Evolutionary conservation across 23 tunicate genomes (phyloP), one percentile per base, ranked within the genome.

Genomic region (Trididemnum nubilum): DNA sequence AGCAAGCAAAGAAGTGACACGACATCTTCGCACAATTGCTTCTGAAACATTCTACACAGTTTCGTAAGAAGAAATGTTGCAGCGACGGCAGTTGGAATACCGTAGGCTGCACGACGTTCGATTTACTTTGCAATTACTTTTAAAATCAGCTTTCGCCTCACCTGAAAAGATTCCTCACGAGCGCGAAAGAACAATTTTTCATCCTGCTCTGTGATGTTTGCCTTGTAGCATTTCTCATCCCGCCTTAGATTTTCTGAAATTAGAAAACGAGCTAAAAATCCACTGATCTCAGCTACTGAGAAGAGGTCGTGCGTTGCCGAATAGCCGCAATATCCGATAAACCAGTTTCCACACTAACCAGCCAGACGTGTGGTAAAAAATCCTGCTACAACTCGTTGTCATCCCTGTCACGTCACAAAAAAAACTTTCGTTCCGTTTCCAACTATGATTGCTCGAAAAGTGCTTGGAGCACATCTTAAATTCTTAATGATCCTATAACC

Each of bases 81-180:
- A 64, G 30, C 71, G 32, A 19, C 9, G 32, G 30, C 59, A 51
- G 59, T 18, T 51, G 59, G 59, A 9, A 22, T 9, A 19, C 30
- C 71, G 71, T 25, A 5, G 32, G 32, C 32, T 12, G 9, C 32
- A 15, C 54, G 9, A 15, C 15, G 54, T 44, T 15, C 54, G 54
- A 44, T 7, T 15, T 15, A 15, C 12, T 44, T 15, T 9, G 54
- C n/a, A n/a, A n/a, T n/a, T n/a, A n/a, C n/a, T n/a, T 44, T 44
- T 7, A 44, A 44, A 9, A 15, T 44, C 54, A 44, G 54, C 54
- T 15, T 44, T 44, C 54, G 9, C 54, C 66, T 15, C n/a, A 92
- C 97, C 81, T 86, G 97, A 2, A 92, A 66, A 0, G 97, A 92
- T 83, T 86, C 91, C 38, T 92, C 97, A 50, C 97, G 77, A 2